A percentile compares a stretch with the other conserved stretches of the same genome.
Evolutionary conservation across 2,888 invertebrate genomes (phyloP).

Genomic region (Agonopterix subpropinquella): DNA sequence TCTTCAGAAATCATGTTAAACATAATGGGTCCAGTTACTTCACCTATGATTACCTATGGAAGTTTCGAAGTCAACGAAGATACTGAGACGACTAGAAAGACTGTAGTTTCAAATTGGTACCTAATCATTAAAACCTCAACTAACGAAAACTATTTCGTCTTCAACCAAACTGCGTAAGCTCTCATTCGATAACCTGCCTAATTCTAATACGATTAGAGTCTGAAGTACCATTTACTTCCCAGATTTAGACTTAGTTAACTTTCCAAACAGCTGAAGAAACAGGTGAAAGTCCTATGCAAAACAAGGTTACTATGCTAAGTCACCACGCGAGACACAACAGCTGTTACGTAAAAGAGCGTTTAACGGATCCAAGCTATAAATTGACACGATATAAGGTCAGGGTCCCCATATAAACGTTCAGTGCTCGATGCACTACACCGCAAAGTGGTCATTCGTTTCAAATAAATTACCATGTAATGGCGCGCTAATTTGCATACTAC

Average conservation of each 20-base stretch:
- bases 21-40: no score
- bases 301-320: constrained; percentile 51
- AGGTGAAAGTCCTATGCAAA: constrained; percentile 59
- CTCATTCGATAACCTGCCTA: no score
- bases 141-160: no score
- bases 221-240: no score
- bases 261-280: constrained; percentile 32
- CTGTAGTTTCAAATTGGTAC: no score
- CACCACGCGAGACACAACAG: constrained; percentile 56
- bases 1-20: no score
- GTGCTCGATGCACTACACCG: constrained; percentile 68
- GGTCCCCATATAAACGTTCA: constrained; percentile 70
- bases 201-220: no score
- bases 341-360: constrained; percentile 68
- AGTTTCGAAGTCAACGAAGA: no score
- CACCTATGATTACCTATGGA: no score
- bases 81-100: no score
- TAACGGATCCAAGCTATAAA: constrained; percentile 69
- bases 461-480: constrained; percentile 76
- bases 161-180: no score
- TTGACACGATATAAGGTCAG: constrained; percentile 73
- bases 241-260: constrained; percentile 10
- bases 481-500: constrained; percentile 72
- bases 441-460: constrained; percentile 76
- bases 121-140: no score